Evolutionary conservation across 2,113 vertebrate species (phyloP).

Genomic region (Gracilinanus agilis): DNA sequence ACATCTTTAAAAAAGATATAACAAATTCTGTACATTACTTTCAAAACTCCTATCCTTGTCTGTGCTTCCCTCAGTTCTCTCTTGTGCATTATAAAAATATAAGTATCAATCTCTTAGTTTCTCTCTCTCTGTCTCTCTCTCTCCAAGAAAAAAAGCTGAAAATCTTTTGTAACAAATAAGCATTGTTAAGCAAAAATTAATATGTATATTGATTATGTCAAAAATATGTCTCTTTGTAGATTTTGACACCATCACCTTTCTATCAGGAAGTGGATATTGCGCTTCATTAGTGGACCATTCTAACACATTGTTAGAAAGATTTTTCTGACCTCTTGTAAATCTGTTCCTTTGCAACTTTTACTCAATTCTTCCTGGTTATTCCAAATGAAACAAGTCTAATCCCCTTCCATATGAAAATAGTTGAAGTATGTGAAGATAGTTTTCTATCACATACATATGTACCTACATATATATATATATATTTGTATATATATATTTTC

Average conservation of each 20-base stretch:
- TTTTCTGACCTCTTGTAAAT: neutral
- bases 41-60: too few species aligned
- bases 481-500: neutral
- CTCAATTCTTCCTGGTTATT: neutral
- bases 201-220: neutral
- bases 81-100: too few species aligned
- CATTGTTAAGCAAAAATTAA: neutral
- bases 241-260: neutral
- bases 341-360: neutral
- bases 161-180: neutral
- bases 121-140: neutral
- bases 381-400: neutral
- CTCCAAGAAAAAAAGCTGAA: neutral
- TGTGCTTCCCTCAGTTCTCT: too few species aligned
- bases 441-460: neutral
- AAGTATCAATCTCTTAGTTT: neutral
- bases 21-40: too few species aligned
- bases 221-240: neutral
- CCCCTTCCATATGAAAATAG: neutral
- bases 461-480: neutral
- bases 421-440: neutral
- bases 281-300: neutral
- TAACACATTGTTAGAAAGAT: neutral
- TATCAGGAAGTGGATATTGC: neutral
- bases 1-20: too few species aligned